Conservation (phyloP, 1,140 invertebrate genomes). For the Holcopasites calliopsidis region DNA sequence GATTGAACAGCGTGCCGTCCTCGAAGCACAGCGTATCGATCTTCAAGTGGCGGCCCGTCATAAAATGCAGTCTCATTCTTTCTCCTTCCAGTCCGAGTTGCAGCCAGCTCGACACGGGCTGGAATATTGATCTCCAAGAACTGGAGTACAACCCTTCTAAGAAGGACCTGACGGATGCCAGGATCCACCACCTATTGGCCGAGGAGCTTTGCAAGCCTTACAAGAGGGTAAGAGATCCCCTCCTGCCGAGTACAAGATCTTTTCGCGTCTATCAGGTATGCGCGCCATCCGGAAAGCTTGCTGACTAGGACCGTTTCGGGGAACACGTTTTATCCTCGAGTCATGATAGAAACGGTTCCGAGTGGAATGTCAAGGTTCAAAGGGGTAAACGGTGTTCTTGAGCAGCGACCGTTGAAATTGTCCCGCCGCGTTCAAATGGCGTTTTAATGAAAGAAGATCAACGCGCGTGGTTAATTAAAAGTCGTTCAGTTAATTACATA, state of each 20-base stretch:
- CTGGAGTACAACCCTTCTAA: conserved; percentile 94
- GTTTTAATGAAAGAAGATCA: neutral
- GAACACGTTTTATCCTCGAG: neutral
- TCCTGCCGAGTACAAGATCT: neutral
- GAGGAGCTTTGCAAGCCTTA: conserved; percentile 95
- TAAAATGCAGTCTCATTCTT: conserved; percentile 53
- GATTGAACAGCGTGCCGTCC: conserved; percentile 13
- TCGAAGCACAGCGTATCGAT: conserved; percentile 46
- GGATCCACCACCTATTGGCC: conserved; percentile 94
- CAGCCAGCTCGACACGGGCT: conserved; percentile 89
- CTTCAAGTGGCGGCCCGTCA: conserved; percentile 40
- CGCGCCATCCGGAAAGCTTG: conserved; percentile 12
- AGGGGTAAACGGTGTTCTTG: neutral
- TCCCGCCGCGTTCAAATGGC: no score
- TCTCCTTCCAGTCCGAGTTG: conserved; percentile 85
- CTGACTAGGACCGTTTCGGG: neutral
- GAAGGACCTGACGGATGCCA: conserved; percentile 94
- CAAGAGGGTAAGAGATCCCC: conserved; percentile 85
- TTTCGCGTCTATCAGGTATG: neutral
- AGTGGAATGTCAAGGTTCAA: no score
- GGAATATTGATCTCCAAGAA: conserved; percentile 96
- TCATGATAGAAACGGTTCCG: no score
- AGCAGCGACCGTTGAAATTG: neutral
- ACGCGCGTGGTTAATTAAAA: no score
- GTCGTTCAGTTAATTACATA: no score